phyloP scores from a whole-genome alignment of 2,888 invertebrate genomes.

The Drosophila histrio region DNA sequence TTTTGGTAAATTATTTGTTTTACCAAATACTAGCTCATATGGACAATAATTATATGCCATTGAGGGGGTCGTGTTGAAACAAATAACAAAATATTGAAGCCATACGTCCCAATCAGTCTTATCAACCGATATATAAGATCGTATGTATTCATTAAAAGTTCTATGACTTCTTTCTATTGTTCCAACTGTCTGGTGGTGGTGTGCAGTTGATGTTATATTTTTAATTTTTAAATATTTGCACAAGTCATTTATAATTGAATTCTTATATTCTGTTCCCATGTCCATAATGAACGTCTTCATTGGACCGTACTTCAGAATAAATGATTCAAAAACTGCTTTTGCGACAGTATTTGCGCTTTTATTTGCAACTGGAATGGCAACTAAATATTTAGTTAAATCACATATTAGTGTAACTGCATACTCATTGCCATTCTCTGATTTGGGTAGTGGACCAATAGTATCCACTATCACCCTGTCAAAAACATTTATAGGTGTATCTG shows the following conservation, averaged over 20 bases:
- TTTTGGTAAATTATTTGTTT: neutral
- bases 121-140: conserved; percentile 3
- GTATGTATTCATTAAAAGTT: conserved; percentile 8
- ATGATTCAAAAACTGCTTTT: conserved; percentile 7
- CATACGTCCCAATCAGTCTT: conserved; percentile 13
- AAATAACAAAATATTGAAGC: neutral
- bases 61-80: conserved; percentile 6
- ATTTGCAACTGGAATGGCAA: neutral
- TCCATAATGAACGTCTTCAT: too few relatives aligned
- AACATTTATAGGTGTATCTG: neutral
- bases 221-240: conserved; percentile 8
- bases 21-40: neutral
- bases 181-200: conserved; percentile 6
- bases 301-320: neutral
- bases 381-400: neutral
- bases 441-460: conserved; percentile 5
- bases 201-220: conserved; percentile 4
- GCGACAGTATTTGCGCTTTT: conserved; percentile 6
- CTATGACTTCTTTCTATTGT: conserved; percentile 12
- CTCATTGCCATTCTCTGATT: conserved; percentile 2
- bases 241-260: neutral
- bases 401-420: neutral
- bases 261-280: too few relatives aligned
- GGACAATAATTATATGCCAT: neutral
- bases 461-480: conserved; percentile 2